phyloP scores from a whole-genome alignment of 1,140 invertebrate genomes.

The Megathymus violae region DNA sequence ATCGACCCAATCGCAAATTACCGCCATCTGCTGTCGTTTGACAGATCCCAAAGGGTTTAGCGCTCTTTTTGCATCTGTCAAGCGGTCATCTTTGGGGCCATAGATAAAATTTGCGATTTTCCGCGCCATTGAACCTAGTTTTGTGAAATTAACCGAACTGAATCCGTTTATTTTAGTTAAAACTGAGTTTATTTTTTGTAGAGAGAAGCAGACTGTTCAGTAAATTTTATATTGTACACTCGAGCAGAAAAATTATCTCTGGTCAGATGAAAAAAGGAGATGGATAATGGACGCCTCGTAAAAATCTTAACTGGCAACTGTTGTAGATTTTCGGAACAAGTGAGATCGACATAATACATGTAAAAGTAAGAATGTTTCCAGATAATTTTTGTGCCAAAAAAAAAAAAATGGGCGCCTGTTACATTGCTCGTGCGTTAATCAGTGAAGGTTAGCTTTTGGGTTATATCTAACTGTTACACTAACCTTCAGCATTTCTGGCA shows the following conservation, averaged over 20 bases:
- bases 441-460: too few species aligned
- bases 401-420: too few species aligned
- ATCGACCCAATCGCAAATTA: constrained; percentile 67
- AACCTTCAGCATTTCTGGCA: too few species aligned
- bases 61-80: constrained; percentile 65
- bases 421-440: too few species aligned
- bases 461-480: too few species aligned
- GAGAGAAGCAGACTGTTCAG: constrained; percentile 11
- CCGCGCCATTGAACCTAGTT: constrained; percentile 68
- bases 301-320: constrained; percentile 21
- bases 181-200: constrained; percentile 25
- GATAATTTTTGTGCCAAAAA: too few species aligned
- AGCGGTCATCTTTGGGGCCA: constrained; percentile 64
- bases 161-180: constrained; percentile 63
- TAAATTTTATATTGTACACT: constrained; percentile 30
- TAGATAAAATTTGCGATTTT: constrained; percentile 77
- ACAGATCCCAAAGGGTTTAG: constrained; percentile 76
- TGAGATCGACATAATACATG: too few species aligned
- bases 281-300: too few species aligned
- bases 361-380: too few species aligned
- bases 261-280: too few species aligned
- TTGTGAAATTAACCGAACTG: constrained; percentile 67
- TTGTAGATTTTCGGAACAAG: too few species aligned
- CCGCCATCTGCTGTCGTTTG: constrained; percentile 65
- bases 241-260: constrained; percentile 27